Conservation (phyloP, 2,888 invertebrate genomes). For the Auanema freiburgensis region DNA sequence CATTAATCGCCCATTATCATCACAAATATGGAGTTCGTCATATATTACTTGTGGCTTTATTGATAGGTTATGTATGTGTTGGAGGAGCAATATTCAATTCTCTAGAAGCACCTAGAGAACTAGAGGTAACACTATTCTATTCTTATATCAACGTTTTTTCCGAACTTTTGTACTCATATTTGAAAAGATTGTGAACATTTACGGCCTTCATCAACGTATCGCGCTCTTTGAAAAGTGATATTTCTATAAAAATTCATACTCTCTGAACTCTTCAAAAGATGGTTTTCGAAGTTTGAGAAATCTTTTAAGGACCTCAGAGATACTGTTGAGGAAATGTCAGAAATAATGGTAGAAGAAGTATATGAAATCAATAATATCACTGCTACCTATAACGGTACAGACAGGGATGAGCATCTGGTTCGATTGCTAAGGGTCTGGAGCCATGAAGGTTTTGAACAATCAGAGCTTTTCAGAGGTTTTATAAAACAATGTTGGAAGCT, state of each 20-base stretch:
- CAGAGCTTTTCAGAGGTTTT: slow-evolving; percentile 46
- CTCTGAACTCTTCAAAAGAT: not conserved
- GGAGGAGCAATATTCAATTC: slow-evolving; percentile 49
- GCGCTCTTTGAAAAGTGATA: not conserved
- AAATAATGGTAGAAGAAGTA: slow-evolving; percentile 15
- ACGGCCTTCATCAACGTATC: not conserved
- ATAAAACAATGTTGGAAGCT: slow-evolving; percentile 47
- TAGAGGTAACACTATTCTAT: slow-evolving; percentile 17
- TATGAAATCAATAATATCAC: slow-evolving; percentile 17
- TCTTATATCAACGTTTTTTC: not conserved
- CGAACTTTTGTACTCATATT: not conserved
- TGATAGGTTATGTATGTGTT: slow-evolving; percentile 40
- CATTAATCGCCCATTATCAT: slow-evolving; percentile 48
- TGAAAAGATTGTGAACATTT: slow-evolving; percentile 1
- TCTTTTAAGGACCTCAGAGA: slow-evolving; percentile 19
- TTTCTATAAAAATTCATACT: not conserved
- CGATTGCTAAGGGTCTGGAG: slow-evolving; percentile 11
- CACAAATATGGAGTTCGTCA: slow-evolving; percentile 53
- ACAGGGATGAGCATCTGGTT: slow-evolving; percentile 8
- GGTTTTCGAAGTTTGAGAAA: not conserved
- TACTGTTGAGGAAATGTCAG: slow-evolving; percentile 16
- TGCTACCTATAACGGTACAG: slow-evolving; percentile 12
- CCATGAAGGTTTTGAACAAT: no score
- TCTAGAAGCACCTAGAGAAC: slow-evolving; percentile 42
- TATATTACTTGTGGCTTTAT: slow-evolving; percentile 36